These are phyloP conservation scores for Xenopus petersii DNA, from an alignment of 2,797 vertebrate genomes.

Conservation along the genomic window DNA sequence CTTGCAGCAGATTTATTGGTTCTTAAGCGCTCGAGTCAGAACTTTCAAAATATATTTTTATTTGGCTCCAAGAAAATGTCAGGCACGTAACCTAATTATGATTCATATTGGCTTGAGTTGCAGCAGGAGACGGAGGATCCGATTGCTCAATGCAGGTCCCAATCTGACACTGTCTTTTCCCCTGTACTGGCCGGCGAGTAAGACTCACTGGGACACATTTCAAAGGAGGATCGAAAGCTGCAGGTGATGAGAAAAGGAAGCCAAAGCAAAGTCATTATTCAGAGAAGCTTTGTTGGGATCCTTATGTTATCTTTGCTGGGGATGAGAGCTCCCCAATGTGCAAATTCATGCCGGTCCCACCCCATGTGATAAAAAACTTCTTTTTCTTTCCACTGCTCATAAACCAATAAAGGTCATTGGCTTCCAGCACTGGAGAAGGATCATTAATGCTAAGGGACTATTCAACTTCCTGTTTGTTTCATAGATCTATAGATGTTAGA, in stretches of 20 bases:
- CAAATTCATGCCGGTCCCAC: too few relatives aligned
- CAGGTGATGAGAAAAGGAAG: background rate
- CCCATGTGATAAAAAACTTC: too few relatives aligned
- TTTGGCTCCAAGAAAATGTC: slow-evolving; percentile 1
- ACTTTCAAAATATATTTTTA: accelerated
- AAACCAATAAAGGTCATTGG: too few relatives aligned
- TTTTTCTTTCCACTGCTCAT: too few relatives aligned
- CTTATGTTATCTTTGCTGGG: background rate
- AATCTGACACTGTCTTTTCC: too few relatives aligned
- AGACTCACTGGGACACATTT: background rate
- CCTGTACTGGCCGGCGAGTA: background rate
- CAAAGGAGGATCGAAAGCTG: background rate
- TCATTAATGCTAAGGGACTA: too few relatives aligned
- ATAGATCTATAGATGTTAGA: too few relatives aligned
- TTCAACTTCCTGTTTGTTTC: too few relatives aligned
- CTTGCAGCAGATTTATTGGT: background rate
- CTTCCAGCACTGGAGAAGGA: too few relatives aligned
- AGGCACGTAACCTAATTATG: slow-evolving; percentile 22
- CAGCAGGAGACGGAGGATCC: too few relatives aligned
- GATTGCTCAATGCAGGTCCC: too few relatives aligned
- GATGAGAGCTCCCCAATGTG: background rate
- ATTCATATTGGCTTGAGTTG: background rate
- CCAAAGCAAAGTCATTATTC: background rate
- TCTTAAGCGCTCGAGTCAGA: background rate
- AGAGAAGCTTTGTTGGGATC: background rate